These are phyloP conservation scores for Meandrina meandrites DNA, from an alignment of 92 coral and sea anemone species.

Conservation along the genomic window DNA sequence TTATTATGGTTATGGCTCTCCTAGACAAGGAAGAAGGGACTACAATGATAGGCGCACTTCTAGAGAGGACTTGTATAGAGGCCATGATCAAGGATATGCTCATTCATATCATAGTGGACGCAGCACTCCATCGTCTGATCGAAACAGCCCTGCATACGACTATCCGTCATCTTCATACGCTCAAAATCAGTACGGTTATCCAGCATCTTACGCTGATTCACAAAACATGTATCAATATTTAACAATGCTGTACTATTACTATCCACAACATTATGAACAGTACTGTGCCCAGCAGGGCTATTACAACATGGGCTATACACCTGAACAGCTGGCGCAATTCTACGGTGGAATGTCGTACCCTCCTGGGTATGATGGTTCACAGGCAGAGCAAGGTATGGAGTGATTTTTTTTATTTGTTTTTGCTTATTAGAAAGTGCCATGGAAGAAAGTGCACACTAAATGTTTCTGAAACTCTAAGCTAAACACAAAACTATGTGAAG, in stretches of 20 bases:
- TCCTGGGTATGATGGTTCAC: slow-evolving; percentile 19
- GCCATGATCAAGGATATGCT: not conserved
- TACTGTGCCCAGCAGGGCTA: slow-evolving; percentile 35
- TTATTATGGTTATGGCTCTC: slow-evolving; percentile 20
- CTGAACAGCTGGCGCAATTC: slow-evolving; percentile 38
- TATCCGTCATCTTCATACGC: slow-evolving; percentile 43
- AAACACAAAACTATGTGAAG: not conserved
- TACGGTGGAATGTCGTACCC: slow-evolving; percentile 23
- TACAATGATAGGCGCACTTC: slow-evolving; percentile 26
- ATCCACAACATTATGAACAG: slow-evolving; percentile 47
- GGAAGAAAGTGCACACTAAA: too few species aligned
- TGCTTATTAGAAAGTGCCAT: too few species aligned
- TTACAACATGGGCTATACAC: slow-evolving; percentile 30
- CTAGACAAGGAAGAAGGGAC: slow-evolving; percentile 16
- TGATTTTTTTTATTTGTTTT: not conserved
- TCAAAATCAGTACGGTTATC: slow-evolving; percentile 48
- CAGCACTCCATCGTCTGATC: slow-evolving; percentile 29
- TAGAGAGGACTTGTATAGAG: slow-evolving; percentile 30
- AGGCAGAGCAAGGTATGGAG: slow-evolving; percentile 24
- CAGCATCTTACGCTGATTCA: slow-evolving; percentile 36
- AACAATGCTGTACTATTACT: slow-evolving; percentile 32
- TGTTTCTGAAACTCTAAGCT: too few species aligned
- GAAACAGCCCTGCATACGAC: slow-evolving; percentile 36
- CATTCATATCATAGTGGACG: slow-evolving; percentile 38
- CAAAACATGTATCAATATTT: slow-evolving; percentile 44